These are phyloP conservation scores for Drosophila sp. DNA, from an alignment of 1,140 invertebrate genomes.

Conservation along the genomic window DNA sequence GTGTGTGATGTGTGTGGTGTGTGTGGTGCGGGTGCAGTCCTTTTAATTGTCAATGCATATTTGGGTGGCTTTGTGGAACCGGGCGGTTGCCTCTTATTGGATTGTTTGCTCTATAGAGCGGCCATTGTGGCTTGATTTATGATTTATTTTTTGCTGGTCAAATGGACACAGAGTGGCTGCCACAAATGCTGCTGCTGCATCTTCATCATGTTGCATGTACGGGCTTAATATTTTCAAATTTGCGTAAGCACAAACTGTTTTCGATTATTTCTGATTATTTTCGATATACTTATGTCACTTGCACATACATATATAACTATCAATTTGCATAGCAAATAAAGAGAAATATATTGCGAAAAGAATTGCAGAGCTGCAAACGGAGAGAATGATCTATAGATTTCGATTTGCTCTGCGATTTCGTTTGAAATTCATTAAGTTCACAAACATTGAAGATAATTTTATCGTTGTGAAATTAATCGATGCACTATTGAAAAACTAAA, in stretches of 20 bases:
- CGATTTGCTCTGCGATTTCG: background rate
- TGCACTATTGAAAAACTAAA: too few species aligned
- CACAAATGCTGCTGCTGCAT: slow-evolving; percentile 1
- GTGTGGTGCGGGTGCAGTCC: slow-evolving; percentile 22
- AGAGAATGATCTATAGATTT: background rate
- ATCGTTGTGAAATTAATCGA: background rate
- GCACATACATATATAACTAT: slow-evolving; percentile 16
- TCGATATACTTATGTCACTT: slow-evolving; percentile 12
- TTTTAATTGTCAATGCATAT: slow-evolving; percentile 81
- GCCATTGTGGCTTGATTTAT: slow-evolving; percentile 74
- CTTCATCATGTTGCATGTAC: slow-evolving; percentile 4
- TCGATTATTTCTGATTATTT: slow-evolving; percentile 22
- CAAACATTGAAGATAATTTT: background rate
- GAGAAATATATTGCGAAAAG: background rate
- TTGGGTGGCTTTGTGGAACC: slow-evolving; percentile 32
- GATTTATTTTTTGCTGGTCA: slow-evolving; percentile 70
- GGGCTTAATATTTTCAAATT: slow-evolving; percentile 12
- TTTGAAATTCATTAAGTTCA: background rate
- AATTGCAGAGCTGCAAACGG: background rate
- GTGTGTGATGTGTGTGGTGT: background rate
- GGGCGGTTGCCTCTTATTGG: slow-evolving; percentile 9
- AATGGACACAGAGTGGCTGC: slow-evolving; percentile 36
- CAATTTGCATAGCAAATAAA: background rate
- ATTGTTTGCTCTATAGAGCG: slow-evolving; percentile 55
- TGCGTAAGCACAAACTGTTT: slow-evolving; percentile 19